These are phyloP conservation scores for Chlorodrepanis virens DNA, from an alignment of 2,113 vertebrate genomes.

Conservation along the genomic window DNA sequence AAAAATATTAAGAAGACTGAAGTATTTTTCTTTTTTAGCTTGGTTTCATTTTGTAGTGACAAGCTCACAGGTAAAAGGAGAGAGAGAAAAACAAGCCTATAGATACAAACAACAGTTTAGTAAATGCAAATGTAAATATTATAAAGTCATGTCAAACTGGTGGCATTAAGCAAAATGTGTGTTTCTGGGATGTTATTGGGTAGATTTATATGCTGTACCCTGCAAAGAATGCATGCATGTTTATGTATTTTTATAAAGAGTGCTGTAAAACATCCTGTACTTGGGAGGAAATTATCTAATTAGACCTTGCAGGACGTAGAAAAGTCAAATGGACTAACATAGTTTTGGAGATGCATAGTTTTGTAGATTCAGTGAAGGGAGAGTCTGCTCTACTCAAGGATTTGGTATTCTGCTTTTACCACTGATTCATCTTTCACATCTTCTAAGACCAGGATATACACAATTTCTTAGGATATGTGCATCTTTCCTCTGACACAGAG, in stretches of 20 bases:
- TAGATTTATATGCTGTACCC: not conserved
- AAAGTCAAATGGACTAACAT: not conserved
- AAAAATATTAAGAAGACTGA: constrained; percentile 3
- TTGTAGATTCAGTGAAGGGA: not conserved
- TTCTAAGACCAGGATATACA: not conserved
- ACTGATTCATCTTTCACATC: not conserved
- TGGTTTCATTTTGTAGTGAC: not conserved
- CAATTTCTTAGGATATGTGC: not conserved
- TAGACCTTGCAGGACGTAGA: not conserved
- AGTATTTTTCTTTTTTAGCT: not conserved
- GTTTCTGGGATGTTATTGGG: not conserved
- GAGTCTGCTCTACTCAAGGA: not conserved
- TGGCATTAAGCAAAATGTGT: not conserved
- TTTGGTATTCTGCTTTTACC: not conserved
- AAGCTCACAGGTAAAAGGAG: not conserved
- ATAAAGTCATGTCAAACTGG: not conserved
- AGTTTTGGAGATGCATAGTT: not conserved
- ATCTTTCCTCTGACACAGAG: not conserved
- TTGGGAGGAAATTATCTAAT: not conserved
- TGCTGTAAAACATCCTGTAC: not conserved
- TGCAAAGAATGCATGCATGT: not conserved
- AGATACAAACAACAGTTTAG: not conserved
- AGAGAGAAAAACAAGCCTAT: not conserved
- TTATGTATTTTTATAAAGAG: not conserved
- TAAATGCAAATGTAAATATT: not conserved